Evolutionary conservation across 2,888 invertebrate genomes (phyloP), one percentile per base, ranked within the genome.

Genomic region (Laothoe populi): DNA sequence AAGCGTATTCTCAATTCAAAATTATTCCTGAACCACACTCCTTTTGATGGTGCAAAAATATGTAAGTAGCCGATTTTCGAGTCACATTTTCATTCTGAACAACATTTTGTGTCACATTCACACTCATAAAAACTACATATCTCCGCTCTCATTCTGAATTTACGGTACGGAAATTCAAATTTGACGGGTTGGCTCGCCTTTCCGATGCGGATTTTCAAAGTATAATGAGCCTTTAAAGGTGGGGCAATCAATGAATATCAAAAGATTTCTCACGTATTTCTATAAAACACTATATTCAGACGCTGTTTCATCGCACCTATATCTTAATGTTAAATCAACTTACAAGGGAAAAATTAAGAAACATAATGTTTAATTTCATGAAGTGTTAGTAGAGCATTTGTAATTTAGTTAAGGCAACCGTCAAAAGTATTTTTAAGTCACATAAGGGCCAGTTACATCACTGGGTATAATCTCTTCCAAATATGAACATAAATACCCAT

Each of bases 1-100:
- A 87, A 93, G 92, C 93, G 93, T 93, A 93, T 93, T 93, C 82
- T 92, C 91, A 85, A 93, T 93, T 90, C 88, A 87, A 91, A 92
- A 90, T 90, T 90, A 92, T 93, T 93, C 91, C 75, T 78, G 80
- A 84, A 77, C 83, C 79, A 82, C 77, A 87, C 83, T 91, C 86
- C 92, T 91, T 93, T 93, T 91, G 90, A 92, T 83, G 86, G 83
- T 75, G 82, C 82, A 85, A 93, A 81, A 93, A 93, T 93, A 93
- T 93, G 93, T 93, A 93, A 92, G 92, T 89, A 87, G 90, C 91
- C 79, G 80, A 85, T 85, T 85, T 88, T 82, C 81, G 38, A 86
- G 90, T 90, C 84, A 84, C 87, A 88, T 89, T 90, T 88, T 81
- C 86, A 79, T 84, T 84, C 76, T 64, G 73, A 79, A 80, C 76